Percentiles rank a stretch among this genome's conserved stretches.
These are phyloP conservation scores for Percopsis transmontana DNA, from an alignment of 2,113 vertebrate species.

Conservation along the genomic window DNA sequence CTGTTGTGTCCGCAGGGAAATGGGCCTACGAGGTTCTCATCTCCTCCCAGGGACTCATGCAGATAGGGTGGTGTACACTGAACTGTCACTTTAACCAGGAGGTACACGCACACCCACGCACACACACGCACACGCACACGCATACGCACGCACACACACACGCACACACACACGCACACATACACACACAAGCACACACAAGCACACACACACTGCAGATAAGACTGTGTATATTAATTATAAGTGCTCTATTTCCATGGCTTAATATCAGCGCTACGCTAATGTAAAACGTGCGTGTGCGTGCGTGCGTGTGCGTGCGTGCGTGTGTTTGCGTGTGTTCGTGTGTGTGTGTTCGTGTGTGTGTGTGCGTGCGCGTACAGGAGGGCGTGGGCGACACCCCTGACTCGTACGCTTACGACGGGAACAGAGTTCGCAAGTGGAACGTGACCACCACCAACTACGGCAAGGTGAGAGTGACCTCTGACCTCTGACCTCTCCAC, in stretches of 20 bases:
- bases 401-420: conserved; percentile 95
- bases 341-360: not conserved
- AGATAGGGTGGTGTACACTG: conserved; percentile 98
- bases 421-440: conserved; percentile 97
- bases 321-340: too few species aligned
- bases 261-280: too few species aligned
- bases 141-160: not conserved
- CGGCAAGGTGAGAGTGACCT: conserved; percentile 86
- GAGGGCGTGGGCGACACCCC: conserved; percentile 96
- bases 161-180: not conserved
- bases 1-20: conserved; percentile 87
- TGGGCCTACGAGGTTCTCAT: conserved; percentile 98
- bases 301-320: not conserved
- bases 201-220: not conserved
- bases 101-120: conserved; percentile 72
- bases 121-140: conserved; percentile 16
- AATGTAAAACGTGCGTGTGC: too few species aligned
- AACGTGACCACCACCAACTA: conserved; percentile 98
- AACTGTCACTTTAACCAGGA: conserved; percentile 98
- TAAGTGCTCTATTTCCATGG: not conserved
- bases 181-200: not conserved
- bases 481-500: not conserved
- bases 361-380: conserved; percentile 62
- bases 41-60: conserved; percentile 98
- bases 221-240: too few species aligned